Evolutionary conservation across 2,113 vertebrate genomes (phyloP).

Genomic region (Mobula hypostoma): DNA sequence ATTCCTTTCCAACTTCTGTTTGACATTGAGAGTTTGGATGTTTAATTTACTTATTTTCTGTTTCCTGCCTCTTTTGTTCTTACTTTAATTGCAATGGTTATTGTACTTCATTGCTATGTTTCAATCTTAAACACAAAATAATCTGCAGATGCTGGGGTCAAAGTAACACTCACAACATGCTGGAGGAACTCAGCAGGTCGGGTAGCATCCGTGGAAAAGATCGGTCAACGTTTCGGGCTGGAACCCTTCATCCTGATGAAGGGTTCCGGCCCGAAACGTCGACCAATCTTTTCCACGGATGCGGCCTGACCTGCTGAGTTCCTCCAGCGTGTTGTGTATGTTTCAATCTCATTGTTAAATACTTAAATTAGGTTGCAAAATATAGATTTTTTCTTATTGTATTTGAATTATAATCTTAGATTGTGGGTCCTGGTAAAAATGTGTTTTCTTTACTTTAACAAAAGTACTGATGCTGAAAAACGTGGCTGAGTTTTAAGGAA

Average conservation of each 20-base stretch:
- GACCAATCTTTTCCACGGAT: too few species aligned
- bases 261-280: too few species aligned
- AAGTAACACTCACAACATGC: too few species aligned
- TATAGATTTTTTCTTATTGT: background rate
- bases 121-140: background rate
- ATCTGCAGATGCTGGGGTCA: too few species aligned
- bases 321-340: too few species aligned
- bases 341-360: background rate
- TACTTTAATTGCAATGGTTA: background rate
- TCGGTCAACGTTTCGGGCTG: too few species aligned
- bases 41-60: background rate
- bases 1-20: background rate
- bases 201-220: too few species aligned
- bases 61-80: background rate
- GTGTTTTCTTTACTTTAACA: background rate
- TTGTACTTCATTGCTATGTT: background rate
- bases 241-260: too few species aligned
- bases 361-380: background rate
- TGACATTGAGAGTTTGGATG: background rate
- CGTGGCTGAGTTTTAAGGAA: background rate
- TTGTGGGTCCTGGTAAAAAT: background rate
- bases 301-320: background rate
- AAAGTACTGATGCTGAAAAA: background rate
- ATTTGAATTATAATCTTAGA: background rate
- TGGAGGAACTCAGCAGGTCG: too few species aligned